Evolutionary conservation across 2,888 invertebrate species (phyloP).

Genomic region (Branchellion lobata): DNA sequence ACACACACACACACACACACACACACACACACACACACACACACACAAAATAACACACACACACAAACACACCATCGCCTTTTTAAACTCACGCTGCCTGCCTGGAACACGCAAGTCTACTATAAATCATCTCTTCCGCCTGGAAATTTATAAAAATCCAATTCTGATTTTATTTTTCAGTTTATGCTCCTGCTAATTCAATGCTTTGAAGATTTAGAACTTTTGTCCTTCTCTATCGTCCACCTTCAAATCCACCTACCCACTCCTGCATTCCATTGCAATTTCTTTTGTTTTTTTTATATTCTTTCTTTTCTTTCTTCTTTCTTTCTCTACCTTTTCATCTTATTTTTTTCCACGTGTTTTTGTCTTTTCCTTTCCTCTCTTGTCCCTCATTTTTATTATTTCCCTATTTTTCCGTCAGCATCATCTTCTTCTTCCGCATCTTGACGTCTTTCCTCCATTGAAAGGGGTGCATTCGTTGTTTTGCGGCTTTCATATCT

Average conservation of each 20-base stretch:
- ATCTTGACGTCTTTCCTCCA: no score
- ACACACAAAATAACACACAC: no score
- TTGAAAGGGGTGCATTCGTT: no score
- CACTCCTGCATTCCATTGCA: background rate
- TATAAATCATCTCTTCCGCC: conserved; percentile 1
- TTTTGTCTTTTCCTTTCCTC: background rate
- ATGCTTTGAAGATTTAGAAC: background rate
- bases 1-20: no score
- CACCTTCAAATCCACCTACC: background rate
- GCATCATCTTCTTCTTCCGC: background rate
- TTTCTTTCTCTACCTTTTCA: background rate
- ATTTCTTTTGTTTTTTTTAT: background rate
- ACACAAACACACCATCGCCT: background rate
- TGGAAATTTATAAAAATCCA: background rate
- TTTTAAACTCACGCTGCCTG: background rate
- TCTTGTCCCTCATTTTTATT: background rate
- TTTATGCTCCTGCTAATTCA: background rate
- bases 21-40: no score
- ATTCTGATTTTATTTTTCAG: background rate
- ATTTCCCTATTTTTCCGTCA: background rate
- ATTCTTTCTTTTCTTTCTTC: background rate
- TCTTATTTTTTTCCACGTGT: background rate
- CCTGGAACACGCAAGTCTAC: background rate
- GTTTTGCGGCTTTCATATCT: no score
- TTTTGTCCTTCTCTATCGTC: background rate